These are phyloP conservation scores for Alcedo atthis DNA, from an alignment of 2,797 vertebrate genomes.

Conservation along the genomic window DNA sequence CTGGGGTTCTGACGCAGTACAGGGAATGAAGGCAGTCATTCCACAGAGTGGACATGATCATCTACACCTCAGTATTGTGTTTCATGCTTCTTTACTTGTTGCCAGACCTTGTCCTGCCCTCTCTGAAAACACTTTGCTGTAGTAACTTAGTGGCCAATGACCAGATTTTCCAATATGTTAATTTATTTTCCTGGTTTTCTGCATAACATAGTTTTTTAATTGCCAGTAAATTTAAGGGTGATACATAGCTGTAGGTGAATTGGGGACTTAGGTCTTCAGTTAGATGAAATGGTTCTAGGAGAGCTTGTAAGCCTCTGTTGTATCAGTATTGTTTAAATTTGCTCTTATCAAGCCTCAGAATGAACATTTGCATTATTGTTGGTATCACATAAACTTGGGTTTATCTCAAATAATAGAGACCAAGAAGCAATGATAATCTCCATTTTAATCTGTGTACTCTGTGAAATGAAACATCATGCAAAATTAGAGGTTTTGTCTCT, in stretches of 20 bases:
- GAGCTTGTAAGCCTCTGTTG: background rate
- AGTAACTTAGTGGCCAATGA: background rate
- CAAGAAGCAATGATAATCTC: constrained; percentile 20
- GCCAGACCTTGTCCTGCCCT: background rate
- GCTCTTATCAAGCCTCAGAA: constrained; percentile 19
- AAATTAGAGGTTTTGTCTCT: constrained; percentile 23
- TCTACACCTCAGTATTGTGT: background rate
- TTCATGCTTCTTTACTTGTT: background rate
- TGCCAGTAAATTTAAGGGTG: background rate
- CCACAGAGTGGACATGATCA: background rate
- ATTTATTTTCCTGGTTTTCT: background rate
- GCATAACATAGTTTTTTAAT: background rate
- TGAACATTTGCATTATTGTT: constrained; percentile 4
- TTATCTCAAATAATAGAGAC: constrained; percentile 48
- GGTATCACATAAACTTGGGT: background rate
- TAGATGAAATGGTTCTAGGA: background rate
- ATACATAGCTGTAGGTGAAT: background rate
- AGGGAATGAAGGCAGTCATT: background rate
- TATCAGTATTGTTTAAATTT: background rate
- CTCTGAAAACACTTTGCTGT: background rate
- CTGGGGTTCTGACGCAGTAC: accelerated
- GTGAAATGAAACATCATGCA: constrained; percentile 44
- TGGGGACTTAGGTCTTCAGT: background rate
- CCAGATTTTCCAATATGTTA: background rate
- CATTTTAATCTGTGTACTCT: constrained; percentile 47